phyloP scores from a whole-genome alignment of 2,113 vertebrate species.

The Tenebrosternarchus preto region DNA sequence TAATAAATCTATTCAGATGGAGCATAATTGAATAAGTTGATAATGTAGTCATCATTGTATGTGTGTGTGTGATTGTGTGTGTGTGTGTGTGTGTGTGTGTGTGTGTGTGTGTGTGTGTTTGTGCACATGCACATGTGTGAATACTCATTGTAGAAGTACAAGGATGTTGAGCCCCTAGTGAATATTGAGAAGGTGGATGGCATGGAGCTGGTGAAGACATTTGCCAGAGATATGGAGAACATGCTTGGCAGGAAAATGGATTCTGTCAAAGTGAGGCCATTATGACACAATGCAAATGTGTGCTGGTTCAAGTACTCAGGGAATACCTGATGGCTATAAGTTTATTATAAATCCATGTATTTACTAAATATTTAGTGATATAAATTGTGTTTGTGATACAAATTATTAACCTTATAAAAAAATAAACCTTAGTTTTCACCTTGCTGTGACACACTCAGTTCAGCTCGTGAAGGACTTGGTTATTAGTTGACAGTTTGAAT shows the following conservation, averaged over 20 bases:
- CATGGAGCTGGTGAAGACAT: slow-evolving; percentile 86
- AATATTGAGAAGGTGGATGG: slow-evolving; percentile 89
- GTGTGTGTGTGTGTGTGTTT: slow-evolving; percentile 1
- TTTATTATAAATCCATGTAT: too few species aligned
- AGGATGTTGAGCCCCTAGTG: slow-evolving; percentile 85
- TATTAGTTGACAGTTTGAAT: too few species aligned
- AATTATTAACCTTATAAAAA: too few species aligned
- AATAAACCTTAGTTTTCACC: too few species aligned
- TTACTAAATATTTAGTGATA: too few species aligned
- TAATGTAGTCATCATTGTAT: background rate
- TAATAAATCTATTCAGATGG: too few species aligned
- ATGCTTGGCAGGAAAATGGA: slow-evolving; percentile 94
- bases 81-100: background rate
- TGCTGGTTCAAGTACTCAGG: background rate
- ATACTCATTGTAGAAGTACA: slow-evolving; percentile 83
- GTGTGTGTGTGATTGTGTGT: slow-evolving; percentile 2
- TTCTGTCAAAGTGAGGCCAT: slow-evolving; percentile 82
- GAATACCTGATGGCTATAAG: too few species aligned
- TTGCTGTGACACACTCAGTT: too few species aligned
- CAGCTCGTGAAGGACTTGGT: too few species aligned
- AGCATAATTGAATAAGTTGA: background rate
- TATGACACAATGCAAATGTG: background rate
- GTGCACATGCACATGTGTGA: background rate
- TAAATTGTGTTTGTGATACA: too few species aligned
- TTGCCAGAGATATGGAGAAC: slow-evolving; percentile 91